A percentile compares a stretch with the other conserved stretches of the same genome.
Evolutionary conservation across 2,113 vertebrate genomes (phyloP).

Genomic region (Dipodomys merriami): DNA sequence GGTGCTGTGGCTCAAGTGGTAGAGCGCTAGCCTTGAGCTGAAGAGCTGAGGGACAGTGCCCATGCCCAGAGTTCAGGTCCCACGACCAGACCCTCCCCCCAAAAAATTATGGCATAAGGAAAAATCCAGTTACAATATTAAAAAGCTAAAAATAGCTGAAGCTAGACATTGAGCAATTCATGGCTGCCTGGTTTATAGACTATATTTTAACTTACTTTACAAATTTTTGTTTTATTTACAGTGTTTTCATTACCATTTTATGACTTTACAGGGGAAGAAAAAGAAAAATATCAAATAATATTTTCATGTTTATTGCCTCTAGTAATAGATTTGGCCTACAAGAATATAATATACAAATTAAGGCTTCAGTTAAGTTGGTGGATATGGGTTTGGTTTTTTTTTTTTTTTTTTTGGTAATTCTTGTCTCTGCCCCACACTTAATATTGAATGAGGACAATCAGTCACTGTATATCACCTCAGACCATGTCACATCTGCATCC

Average conservation of each 20-base stretch:
- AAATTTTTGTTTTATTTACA: conserved; percentile 32
- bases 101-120: not conserved
- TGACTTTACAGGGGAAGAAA: not conserved
- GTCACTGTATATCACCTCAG: not conserved
- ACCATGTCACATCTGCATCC: not conserved
- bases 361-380: not conserved
- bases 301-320: not conserved
- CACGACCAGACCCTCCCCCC: too few relatives aligned
- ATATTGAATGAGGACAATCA: not conserved
- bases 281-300: not conserved
- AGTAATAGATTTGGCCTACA: not conserved
- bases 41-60: too few relatives aligned
- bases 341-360: not conserved
- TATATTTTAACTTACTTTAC: conserved; percentile 36
- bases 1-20: too few relatives aligned
- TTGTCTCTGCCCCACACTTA: not conserved
- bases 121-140: not conserved
- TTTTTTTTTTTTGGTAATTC: not conserved
- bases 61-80: too few relatives aligned
- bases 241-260: not conserved
- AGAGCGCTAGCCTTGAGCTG: too few relatives aligned
- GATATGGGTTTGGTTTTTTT: not conserved
- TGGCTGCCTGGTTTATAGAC: not conserved
- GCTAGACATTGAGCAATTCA: not conserved
- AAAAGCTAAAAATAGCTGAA: not conserved